phyloP scores from a whole-genome alignment of 2,888 invertebrate species.

The Furcula furcula region DNA sequence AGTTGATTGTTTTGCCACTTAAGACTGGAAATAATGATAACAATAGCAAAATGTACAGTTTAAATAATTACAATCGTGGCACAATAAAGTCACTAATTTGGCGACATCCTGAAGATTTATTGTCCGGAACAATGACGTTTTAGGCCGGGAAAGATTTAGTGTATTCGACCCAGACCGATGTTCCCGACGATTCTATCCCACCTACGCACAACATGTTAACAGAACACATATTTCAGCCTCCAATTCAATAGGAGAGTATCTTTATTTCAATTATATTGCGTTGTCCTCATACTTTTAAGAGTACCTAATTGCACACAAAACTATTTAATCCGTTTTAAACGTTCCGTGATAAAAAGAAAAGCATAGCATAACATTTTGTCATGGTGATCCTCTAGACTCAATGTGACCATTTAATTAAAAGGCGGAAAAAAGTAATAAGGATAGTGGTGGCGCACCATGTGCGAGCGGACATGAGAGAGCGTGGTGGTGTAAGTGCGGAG shows the following conservation, averaged over 20 bases:
- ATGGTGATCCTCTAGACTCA: constrained; percentile 23
- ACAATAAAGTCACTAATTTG: constrained; percentile 25
- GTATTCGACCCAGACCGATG: constrained; percentile 39
- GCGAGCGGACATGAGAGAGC: constrained; percentile 60
- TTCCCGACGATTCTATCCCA: constrained; percentile 28
- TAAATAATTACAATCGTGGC: background rate
- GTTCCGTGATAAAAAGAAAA: too few relatives aligned
- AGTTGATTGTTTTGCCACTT: too few relatives aligned
- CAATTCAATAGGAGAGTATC: constrained; percentile 17
- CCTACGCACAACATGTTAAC: constrained; percentile 13
- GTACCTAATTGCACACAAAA: constrained; percentile 10
- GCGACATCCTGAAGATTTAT: constrained; percentile 45
- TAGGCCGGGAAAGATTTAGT: constrained; percentile 54
- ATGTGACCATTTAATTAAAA: constrained; percentile 1
- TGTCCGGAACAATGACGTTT: constrained; percentile 44
- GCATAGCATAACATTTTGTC: too few relatives aligned
- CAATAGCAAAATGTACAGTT: too few relatives aligned
- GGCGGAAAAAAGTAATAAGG: constrained; percentile 8
- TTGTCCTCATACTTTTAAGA: constrained; percentile 5
- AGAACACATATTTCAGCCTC: constrained; percentile 18
- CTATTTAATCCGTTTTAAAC: too few relatives aligned
- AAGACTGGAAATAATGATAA: too few relatives aligned
- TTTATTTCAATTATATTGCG: constrained; percentile 28
- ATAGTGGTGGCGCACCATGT: constrained; percentile 40
- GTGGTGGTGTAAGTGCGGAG: constrained; percentile 46